These are phyloP conservation scores for Rana temporaria DNA, from an alignment of 2,113 vertebrate species.

Conservation along the genomic window DNA sequence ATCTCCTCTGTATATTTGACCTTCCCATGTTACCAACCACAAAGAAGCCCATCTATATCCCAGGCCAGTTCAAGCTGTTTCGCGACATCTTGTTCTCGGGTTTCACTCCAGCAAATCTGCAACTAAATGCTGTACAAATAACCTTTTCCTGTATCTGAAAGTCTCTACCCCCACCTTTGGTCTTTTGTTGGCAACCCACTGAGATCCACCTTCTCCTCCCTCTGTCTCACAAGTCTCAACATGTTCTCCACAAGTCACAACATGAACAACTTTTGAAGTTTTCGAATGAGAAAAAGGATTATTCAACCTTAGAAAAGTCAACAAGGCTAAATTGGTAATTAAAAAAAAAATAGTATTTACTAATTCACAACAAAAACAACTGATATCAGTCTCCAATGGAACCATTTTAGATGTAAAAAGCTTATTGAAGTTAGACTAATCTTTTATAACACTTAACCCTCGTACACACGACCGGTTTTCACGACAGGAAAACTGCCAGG, in stretches of 20 bases:
- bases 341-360: no score
- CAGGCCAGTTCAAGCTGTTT: slow-evolving; percentile 67
- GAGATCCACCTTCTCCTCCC: slow-evolving; percentile 60
- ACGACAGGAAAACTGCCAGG: no score
- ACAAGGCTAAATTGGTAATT: no score
- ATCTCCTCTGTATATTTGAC: slow-evolving; percentile 65
- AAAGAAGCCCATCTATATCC: slow-evolving; percentile 73
- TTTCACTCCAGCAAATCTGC: slow-evolving; percentile 79
- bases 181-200: slow-evolving; percentile 70
- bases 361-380: no score
- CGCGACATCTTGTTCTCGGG: slow-evolving; percentile 71
- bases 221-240: slow-evolving; percentile 62
- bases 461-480: no score
- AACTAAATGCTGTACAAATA: slow-evolving; percentile 73
- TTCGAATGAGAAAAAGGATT: slow-evolving; percentile 40
- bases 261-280: slow-evolving; percentile 65
- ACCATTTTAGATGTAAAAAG: no score
- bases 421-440: no score
- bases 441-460: no score
- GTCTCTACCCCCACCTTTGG: slow-evolving; percentile 62
- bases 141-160: slow-evolving; percentile 72
- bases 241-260: slow-evolving; percentile 66
- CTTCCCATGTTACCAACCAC: slow-evolving; percentile 72
- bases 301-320: slow-evolving; percentile 7
- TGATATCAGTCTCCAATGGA: no score